Percentiles rank a stretch among this genome's conserved stretches.
Conservation (phyloP, 2,113 vertebrate species). For the Carassius gibelio region DNA sequence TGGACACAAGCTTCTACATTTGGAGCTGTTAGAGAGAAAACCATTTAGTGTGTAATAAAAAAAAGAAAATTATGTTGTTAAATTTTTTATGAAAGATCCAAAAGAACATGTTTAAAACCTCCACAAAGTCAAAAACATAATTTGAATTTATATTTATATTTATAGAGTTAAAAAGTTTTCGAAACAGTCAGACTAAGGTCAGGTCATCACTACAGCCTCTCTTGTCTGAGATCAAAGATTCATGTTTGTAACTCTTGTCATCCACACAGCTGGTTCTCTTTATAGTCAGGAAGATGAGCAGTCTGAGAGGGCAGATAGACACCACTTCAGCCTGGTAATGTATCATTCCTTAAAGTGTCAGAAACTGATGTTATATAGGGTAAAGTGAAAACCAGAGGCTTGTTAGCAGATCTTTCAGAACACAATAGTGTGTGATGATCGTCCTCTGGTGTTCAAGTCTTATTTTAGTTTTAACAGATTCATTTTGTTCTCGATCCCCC, state of each 20-base stretch:
- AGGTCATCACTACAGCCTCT: neutral
- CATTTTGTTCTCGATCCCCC: neutral
- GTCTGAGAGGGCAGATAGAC: conserved; percentile 66
- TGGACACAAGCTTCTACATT: neutral
- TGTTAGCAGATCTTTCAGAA: neutral
- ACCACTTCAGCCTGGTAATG: conserved; percentile 72
- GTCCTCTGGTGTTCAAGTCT: conserved; percentile 14
- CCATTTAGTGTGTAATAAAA: neutral
- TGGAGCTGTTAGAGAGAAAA: neutral
- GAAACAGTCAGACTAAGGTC: neutral
- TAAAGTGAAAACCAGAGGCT: neutral
- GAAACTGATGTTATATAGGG: conserved; percentile 13
- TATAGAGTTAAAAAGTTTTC: neutral
- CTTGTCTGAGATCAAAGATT: conserved; percentile 18
- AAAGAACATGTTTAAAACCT: neutral
- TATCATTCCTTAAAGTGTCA: neutral
- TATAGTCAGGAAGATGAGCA: conserved; percentile 69
- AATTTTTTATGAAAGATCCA: neutral
- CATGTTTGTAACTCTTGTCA: conserved; percentile 10
- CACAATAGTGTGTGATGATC: neutral
- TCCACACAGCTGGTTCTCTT: conserved; percentile 37
- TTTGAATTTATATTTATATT: neutral
- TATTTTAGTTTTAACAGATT: neutral
- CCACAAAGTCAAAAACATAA: neutral
- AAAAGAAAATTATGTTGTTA: neutral